phyloP scores from a whole-genome alignment of 2,113 vertebrate species.

The Aspiorhynchus laticeps region DNA sequence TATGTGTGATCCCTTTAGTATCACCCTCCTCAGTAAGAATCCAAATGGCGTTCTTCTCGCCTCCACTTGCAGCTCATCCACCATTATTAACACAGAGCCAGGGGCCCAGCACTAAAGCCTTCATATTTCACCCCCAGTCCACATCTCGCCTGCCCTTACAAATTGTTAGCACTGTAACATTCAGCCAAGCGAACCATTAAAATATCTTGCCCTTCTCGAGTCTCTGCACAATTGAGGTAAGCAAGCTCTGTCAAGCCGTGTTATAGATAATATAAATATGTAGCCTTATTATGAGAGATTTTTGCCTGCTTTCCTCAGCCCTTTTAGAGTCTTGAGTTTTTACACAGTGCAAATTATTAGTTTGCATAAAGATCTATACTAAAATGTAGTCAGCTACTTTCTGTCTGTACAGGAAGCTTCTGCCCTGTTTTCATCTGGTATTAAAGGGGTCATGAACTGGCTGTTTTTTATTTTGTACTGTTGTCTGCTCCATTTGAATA shows the following conservation, averaged over 20 bases:
- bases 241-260: constrained; percentile 5
- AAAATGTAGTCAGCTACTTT: neutral
- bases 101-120: constrained; percentile 11
- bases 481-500: too few relatives aligned
- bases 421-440: neutral
- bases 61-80: constrained; percentile 23
- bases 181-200: constrained; percentile 43
- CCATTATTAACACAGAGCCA: constrained; percentile 31
- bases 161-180: constrained; percentile 15
- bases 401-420: neutral
- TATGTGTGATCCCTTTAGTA: constrained; percentile 8
- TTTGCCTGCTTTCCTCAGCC: neutral
- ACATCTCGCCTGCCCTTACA: constrained; percentile 19
- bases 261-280: constrained; percentile 20
- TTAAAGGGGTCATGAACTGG: too few relatives aligned
- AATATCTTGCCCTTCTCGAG: constrained; percentile 22
- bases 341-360: neutral
- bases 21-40: constrained; percentile 20
- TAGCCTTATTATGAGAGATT: neutral
- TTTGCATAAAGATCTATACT: neutral
- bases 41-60: neutral
- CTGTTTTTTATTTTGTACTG: too few relatives aligned
- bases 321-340: constrained; percentile 1
- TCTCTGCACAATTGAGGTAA: constrained; percentile 8
- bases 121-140: constrained; percentile 33